A percentile compares a stretch with the other conserved stretches of the same genome.
Conservation (phyloP, 2,113 vertebrate genomes). For the Seriola dumerili region DNA sequence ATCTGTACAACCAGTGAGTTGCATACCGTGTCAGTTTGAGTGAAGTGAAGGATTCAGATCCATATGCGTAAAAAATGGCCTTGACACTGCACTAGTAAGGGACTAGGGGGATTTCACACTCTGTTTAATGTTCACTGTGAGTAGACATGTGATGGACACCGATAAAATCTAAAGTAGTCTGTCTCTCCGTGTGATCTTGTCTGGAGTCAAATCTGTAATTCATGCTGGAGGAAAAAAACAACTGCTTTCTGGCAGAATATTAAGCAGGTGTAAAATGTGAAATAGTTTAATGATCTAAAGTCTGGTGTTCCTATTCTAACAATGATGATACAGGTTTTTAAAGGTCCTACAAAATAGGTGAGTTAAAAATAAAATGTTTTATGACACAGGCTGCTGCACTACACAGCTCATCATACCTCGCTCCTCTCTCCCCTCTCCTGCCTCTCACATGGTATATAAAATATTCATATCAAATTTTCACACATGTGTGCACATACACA, state of each 20-base stretch:
- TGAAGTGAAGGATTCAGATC: slow-evolving; percentile 51
- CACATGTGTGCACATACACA: slow-evolving; percentile 21
- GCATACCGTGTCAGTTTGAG: slow-evolving; percentile 53
- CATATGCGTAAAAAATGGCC: slow-evolving; percentile 57
- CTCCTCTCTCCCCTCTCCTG: slow-evolving; percentile 26
- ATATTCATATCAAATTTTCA: slow-evolving; percentile 63
- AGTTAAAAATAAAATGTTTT: slow-evolving; percentile 53
- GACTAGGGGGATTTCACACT: slow-evolving; percentile 64
- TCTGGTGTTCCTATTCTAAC: not conserved
- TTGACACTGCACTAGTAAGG: slow-evolving; percentile 21
- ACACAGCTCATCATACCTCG: slow-evolving; percentile 39
- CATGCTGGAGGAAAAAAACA: not conserved
- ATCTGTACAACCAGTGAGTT: slow-evolving; percentile 45
- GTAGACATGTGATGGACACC: slow-evolving; percentile 60
- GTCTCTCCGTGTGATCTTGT: slow-evolving; percentile 49
- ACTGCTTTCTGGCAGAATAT: slow-evolving; percentile 27
- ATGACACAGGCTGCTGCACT: slow-evolving; percentile 29
- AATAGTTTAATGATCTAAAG: slow-evolving; percentile 39
- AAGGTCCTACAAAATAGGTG: slow-evolving; percentile 29
- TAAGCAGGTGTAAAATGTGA: slow-evolving; percentile 18
- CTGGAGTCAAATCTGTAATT: slow-evolving; percentile 54
- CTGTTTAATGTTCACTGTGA: slow-evolving; percentile 65
- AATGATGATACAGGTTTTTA: slow-evolving; percentile 12
- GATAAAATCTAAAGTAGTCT: slow-evolving; percentile 50
- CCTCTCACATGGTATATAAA: slow-evolving; percentile 54